phyloP scores from a whole-genome alignment of 2,888 invertebrate species.

The Masnerella sp. region DNA sequence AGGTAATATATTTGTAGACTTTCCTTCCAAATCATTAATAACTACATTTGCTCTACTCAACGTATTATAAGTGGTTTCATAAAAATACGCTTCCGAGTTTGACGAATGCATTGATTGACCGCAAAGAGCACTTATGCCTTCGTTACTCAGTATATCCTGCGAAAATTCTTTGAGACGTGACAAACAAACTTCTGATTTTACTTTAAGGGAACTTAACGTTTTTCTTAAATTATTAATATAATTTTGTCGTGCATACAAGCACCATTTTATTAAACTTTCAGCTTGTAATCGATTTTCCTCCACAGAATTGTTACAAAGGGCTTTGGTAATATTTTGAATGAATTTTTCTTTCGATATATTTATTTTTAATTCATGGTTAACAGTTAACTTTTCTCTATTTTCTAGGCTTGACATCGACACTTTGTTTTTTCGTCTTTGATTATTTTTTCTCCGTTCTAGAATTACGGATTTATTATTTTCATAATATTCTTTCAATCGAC shows the following conservation, averaged over 20 bases:
- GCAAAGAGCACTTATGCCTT: not conserved
- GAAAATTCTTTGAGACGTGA: not conserved
- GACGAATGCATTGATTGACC: not conserved
- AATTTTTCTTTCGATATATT: slow-evolving; percentile 21
- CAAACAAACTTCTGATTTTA: slow-evolving; percentile 16
- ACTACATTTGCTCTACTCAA: not conserved
- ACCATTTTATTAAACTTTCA: slow-evolving; percentile 13
- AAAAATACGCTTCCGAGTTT: slow-evolving; percentile 3
- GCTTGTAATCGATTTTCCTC: slow-evolving; percentile 20
- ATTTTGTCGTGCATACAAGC: not conserved
- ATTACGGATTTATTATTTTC: not conserved
- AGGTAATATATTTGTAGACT: not conserved
- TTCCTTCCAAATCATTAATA: not conserved
- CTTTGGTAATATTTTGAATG: slow-evolving; percentile 11
- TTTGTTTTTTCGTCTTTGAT: not conserved
- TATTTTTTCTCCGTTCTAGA: not conserved
- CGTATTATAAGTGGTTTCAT: slow-evolving; percentile 9
- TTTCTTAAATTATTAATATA: slow-evolving; percentile 1
- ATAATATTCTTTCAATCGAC: not conserved
- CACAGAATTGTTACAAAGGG: not conserved
- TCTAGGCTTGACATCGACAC: not conserved
- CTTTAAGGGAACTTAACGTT: not conserved
- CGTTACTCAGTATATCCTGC: not conserved
- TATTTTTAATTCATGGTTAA: slow-evolving; percentile 4
- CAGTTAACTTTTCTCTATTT: too few relatives aligned